Percentiles rank a stretch among this genome's conserved stretches.
These are phyloP conservation scores for Eurosta solidaginis DNA, from an alignment of 1,140 invertebrate genomes.

Conservation along the genomic window DNA sequence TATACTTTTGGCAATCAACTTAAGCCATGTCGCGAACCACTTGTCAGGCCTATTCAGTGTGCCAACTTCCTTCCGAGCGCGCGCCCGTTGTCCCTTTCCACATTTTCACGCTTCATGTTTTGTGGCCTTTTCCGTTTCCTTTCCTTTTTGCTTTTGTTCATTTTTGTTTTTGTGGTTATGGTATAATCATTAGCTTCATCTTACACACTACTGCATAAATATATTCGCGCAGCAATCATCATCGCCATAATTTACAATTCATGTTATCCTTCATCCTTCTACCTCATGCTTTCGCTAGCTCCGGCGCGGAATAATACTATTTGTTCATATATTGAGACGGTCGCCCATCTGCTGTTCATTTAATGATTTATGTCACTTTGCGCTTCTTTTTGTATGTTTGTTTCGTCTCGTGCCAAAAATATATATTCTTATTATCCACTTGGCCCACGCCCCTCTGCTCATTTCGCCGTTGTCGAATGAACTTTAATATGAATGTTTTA, in stretches of 20 bases:
- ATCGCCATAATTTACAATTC: constrained; percentile 19
- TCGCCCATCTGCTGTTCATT: constrained; percentile 11
- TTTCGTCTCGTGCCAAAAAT: not conserved
- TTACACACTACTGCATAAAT: too few species aligned
- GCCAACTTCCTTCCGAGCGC: not conserved
- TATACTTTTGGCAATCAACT: not conserved
- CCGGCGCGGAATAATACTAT: too few species aligned
- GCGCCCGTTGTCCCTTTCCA: too few species aligned
- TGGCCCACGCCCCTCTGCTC: not conserved
- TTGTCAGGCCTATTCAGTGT: not conserved
- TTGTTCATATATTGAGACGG: not conserved
- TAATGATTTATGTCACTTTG: constrained; percentile 16
- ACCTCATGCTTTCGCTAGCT: not conserved
- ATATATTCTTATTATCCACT: not conserved
- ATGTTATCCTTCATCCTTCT: not conserved
- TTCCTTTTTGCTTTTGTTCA: not conserved
- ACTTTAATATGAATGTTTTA: too few species aligned
- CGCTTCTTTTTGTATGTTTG: too few species aligned
- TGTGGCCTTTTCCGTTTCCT: not conserved
- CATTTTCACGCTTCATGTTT: not conserved
- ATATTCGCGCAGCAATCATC: not conserved
- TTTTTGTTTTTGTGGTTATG: not conserved
- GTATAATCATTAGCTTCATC: constrained; percentile 11
- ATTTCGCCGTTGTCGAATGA: not conserved
- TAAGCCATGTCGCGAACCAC: constrained; percentile 3